Percentiles rank a stretch among this genome's conserved stretches.
phyloP scores from a whole-genome alignment of 2,113 vertebrate genomes.

The Spheniscus mendiculus region DNA sequence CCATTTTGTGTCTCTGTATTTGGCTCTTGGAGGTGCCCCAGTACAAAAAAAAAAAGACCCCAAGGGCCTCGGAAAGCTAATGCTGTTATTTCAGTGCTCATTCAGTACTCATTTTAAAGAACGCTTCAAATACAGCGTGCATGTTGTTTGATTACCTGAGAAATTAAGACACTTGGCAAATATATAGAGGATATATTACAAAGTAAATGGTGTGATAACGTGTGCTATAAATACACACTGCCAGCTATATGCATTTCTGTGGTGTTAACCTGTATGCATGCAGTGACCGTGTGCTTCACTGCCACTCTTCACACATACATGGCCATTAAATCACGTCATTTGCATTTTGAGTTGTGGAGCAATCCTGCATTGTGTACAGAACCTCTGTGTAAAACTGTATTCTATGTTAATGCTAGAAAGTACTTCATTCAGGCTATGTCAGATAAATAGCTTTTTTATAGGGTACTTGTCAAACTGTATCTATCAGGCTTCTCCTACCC shows the following conservation, averaged over 20 bases:
- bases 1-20: not conserved
- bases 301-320: constrained; percentile 51
- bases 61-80: not conserved
- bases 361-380: constrained; percentile 44
- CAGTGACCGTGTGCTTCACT: constrained; percentile 51
- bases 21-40: not conserved
- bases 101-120: not conserved
- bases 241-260: constrained; percentile 51
- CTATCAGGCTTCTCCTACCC: not conserved
- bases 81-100: not conserved
- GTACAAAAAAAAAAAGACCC: not conserved
- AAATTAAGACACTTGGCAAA: not conserved
- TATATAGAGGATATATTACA: not conserved
- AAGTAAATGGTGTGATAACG: not conserved
- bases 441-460: not conserved
- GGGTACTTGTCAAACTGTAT: not conserved
- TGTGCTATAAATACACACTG: constrained; percentile 64
- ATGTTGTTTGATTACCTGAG: not conserved
- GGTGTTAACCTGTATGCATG: constrained; percentile 68
- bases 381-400: not conserved
- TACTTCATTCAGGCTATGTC: not conserved
- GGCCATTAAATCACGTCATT: constrained; percentile 51
- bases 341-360: constrained; percentile 60
- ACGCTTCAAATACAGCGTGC: not conserved
- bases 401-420: not conserved